Base-by-base conservation (phyloP, 2,113 vertebrate species). In the Atrichornis clamosus region DNA sequence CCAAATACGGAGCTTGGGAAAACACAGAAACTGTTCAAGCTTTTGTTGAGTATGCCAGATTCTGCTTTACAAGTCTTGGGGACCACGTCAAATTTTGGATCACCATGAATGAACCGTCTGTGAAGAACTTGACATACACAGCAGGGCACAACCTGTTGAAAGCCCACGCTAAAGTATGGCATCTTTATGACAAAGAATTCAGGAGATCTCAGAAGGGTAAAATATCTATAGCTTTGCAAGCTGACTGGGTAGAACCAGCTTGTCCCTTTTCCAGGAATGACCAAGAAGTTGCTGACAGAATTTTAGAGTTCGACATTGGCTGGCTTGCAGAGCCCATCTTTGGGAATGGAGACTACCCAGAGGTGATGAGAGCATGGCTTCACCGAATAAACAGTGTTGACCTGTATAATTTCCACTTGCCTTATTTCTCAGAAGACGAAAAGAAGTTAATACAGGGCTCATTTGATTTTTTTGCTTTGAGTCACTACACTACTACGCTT, bases 291-390 rank as follows among this genome's bases (percentile, higher is more conserved):
- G 98, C 99, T 2, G 98, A 98, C 64, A 98, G 99, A 70, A 98
- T 99, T 67, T 84, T 99, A 86, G 99, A 99, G 89, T 99, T 99
- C 10, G 97, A 98, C 35, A 89, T 99, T 3, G 99, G 99, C 89
- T 99, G 99, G 98, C 99, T 99, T 75, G 99, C 99, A 1, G 99
- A 99, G 90, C 99, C 99, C 30, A 97, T 99, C 85, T 99, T 99
- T 26, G 99, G 99, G 73, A 98, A 93, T 1, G 99, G 99, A 10
- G 99, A 99, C 72, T 99, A 99, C 85, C 99, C 99, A 16, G 84
- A 88, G 8, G 97, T 96, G 13, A 99, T 99, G 99, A 98, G 99
- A 79, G 97, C 97, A 21, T 99, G 99, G 99, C 98, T 99, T 92
- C 97, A 95, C 52, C 98, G 97, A 83, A 98, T 98, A 83, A 99